phyloP scores from a whole-genome alignment of 2,797 vertebrate species.

The Gephyroberyx darwinii region DNA sequence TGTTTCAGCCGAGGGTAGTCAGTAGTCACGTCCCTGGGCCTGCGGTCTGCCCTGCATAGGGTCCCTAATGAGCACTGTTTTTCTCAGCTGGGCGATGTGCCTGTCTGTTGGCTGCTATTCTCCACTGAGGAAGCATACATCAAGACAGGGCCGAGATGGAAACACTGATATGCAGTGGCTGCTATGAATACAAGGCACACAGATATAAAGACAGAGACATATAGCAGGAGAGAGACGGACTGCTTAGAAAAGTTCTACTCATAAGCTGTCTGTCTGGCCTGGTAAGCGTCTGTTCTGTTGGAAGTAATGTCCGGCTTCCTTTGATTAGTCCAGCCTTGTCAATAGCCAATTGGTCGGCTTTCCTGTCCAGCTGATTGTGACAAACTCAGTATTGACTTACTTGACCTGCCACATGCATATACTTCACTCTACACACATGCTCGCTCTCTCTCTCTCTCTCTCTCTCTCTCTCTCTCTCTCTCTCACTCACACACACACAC shows the following conservation, averaged over 20 bases:
- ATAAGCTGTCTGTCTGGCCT: background rate
- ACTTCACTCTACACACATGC: constrained; percentile 19
- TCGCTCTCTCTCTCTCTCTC: too few species aligned
- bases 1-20: constrained; percentile 42
- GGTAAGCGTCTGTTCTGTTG: constrained; percentile 5
- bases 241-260: constrained; percentile 8
- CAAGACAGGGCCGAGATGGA: too few species aligned
- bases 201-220: constrained; percentile 7
- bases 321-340: constrained; percentile 29
- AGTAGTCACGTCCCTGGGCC: constrained; percentile 27
- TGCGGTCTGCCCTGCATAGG: constrained; percentile 23
- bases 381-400: constrained; percentile 32
- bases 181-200: background rate
- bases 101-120: constrained; percentile 21
- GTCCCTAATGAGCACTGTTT: constrained; percentile 52
- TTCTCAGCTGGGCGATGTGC: constrained; percentile 24
- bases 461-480: too few species aligned
- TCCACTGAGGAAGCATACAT: constrained; percentile 5
- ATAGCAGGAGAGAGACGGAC: background rate
- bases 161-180: too few species aligned
- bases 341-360: constrained; percentile 35
- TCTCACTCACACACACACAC: background rate
- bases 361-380: constrained; percentile 41
- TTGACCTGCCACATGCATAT: constrained; percentile 40
- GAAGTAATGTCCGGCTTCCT: constrained; percentile 35